These are phyloP conservation scores for Zalophus californianus DNA, from an alignment of 2,797 vertebrate species.

Conservation along the genomic window DNA sequence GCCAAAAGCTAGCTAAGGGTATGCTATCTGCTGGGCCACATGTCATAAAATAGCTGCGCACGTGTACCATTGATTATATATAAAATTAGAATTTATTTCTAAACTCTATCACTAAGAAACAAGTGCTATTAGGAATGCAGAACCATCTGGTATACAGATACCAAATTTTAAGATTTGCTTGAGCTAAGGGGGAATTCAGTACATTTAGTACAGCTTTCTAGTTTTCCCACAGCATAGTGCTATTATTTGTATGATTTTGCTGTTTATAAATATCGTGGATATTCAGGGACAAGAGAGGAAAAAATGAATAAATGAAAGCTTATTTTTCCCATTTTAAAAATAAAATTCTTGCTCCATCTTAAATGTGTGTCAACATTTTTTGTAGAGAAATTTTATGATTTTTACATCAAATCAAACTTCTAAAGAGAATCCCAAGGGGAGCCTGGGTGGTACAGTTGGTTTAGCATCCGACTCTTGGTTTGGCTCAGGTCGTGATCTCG, in stretches of 20 bases:
- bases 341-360: neutral
- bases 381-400: neutral
- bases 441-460: neutral
- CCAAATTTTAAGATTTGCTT: neutral
- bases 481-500: neutral
- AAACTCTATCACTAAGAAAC: neutral
- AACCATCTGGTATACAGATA: constrained; percentile 3
- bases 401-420: neutral
- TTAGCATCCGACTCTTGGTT: neutral
- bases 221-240: neutral
- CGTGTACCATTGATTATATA: neutral
- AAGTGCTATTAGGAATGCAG: neutral
- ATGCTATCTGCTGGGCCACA: neutral
- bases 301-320: neutral
- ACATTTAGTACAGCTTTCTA: neutral
- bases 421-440: neutral
- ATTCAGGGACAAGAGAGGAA: neutral
- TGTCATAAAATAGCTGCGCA: neutral
- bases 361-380: neutral
- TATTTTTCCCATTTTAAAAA: neutral
- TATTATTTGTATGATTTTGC: neutral
- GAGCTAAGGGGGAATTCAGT: neutral
- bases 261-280: neutral
- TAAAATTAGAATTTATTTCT: neutral
- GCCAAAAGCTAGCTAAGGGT: constrained; percentile 33